phyloP scores from a whole-genome alignment of 2,888 invertebrate species.

The Morpho deidamia region DNA sequence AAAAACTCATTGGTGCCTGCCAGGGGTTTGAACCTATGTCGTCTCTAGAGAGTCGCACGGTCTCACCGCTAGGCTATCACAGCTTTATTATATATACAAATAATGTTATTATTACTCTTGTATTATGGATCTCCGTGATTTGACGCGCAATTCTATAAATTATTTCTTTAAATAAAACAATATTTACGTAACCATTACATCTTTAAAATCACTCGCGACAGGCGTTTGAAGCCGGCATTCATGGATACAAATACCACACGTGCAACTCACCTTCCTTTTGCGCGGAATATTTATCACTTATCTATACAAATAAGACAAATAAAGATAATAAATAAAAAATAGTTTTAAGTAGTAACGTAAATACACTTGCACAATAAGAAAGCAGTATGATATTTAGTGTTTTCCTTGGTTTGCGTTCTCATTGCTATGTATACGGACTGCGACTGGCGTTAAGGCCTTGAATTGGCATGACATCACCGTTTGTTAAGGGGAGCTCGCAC shows the following conservation, averaged over 20 bases:
- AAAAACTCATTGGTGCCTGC: too few species aligned
- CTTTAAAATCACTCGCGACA: conserved; percentile 10
- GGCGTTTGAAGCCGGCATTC: conserved; percentile 7
- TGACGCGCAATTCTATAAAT: too few species aligned
- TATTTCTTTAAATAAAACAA: neutral
- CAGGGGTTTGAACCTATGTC: too few species aligned
- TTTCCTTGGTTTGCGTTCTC: conserved; percentile 50
- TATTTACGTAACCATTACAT: neutral
- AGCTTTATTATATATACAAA: too few species aligned
- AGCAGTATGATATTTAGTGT: conserved; percentile 37
- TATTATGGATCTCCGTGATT: too few species aligned
- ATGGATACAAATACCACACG: conserved; percentile 3
- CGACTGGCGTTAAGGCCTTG: conserved; percentile 44
- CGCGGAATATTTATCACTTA: conserved; percentile 65
- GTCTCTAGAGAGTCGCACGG: too few species aligned
- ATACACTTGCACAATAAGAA: conserved; percentile 54
- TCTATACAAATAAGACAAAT: conserved; percentile 29
- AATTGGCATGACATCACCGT: conserved; percentile 59
- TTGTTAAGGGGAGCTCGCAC: conserved; percentile 31
- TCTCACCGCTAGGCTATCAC: too few species aligned
- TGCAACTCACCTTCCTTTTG: conserved; percentile 68
- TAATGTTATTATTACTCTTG: too few species aligned
- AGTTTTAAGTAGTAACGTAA: conserved; percentile 52
- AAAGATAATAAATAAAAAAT: conserved; percentile 14
- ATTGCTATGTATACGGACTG: conserved; percentile 54